Evolutionary conservation across 2,113 vertebrate genomes (phyloP).

Genomic region (Pomatorhinus ruficollis): DNA sequence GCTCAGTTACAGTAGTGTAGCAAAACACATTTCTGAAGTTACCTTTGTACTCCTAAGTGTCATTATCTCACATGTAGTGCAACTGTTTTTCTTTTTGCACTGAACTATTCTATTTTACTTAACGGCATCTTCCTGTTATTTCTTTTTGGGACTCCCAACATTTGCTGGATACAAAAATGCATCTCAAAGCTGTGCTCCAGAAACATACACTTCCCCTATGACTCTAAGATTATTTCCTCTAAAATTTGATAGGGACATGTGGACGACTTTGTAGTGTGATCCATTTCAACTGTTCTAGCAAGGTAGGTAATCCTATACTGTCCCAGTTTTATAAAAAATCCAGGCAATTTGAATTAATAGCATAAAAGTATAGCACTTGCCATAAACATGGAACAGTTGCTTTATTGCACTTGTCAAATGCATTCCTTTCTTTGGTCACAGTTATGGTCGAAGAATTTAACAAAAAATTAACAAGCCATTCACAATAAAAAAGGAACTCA

Average conservation of each 20-base stretch:
- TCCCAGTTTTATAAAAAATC: conserved; percentile 70
- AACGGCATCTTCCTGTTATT: neutral
- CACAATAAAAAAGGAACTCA: conserved; percentile 49
- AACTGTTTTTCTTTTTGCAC: neutral
- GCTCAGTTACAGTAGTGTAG: neutral
- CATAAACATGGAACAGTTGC: conserved; percentile 75
- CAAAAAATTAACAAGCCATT: conserved; percentile 62
- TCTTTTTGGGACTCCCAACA: neutral
- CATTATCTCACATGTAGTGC: neutral
- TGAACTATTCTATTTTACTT: neutral
- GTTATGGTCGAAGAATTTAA: conserved; percentile 70
- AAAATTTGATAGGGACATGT: conserved; percentile 39
- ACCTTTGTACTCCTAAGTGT: neutral
- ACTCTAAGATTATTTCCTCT: conserved; percentile 26
- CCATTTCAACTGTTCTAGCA: conserved; percentile 70
- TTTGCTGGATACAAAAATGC: neutral
- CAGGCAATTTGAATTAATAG: conserved; percentile 73
- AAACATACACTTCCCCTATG: neutral
- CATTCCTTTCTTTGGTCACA: conserved; percentile 84
- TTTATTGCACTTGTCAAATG: conserved; percentile 72
- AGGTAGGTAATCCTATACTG: conserved; percentile 75
- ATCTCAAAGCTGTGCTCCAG: neutral
- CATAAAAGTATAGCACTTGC: conserved; percentile 69
- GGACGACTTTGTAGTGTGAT: conserved; percentile 50
- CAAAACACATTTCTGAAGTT: neutral